phyloP scores from a whole-genome alignment of 1,140 invertebrate species.

The Oryzaephilus surinamensis region DNA sequence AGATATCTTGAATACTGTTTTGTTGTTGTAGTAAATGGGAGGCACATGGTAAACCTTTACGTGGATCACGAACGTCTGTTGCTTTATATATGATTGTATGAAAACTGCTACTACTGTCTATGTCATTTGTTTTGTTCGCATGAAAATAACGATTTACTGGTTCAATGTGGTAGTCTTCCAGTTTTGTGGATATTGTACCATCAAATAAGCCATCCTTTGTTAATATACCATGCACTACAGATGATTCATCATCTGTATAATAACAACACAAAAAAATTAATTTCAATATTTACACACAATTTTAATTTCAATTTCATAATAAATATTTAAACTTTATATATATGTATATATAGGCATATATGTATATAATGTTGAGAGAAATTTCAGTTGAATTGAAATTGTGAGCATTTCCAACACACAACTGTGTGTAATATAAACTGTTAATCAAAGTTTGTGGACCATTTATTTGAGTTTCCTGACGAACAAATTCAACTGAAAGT shows the following conservation, averaged over 20 bases:
- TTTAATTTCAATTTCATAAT: too few relatives aligned
- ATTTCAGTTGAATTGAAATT: too few relatives aligned
- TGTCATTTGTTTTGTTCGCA: slow-evolving; percentile 39
- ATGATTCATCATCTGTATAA: slow-evolving; percentile 73
- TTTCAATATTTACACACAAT: neutral
- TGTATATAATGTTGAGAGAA: too few relatives aligned
- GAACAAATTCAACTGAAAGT: too few relatives aligned
- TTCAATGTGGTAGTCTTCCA: slow-evolving; percentile 78
- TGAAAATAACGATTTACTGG: slow-evolving; percentile 62
- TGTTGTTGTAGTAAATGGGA: slow-evolving; percentile 49
- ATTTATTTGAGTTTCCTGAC: too few relatives aligned
- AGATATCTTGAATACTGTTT: slow-evolving; percentile 6
- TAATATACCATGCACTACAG: slow-evolving; percentile 74
- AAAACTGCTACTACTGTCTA: too few relatives aligned
- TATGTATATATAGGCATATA: too few relatives aligned
- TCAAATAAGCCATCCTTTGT: slow-evolving; percentile 82
- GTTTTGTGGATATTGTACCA: slow-evolving; percentile 65
- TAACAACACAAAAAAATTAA: slow-evolving; percentile 26
- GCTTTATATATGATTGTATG: slow-evolving; percentile 77
- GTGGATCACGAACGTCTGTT: slow-evolving; percentile 64
- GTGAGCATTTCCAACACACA: too few relatives aligned
- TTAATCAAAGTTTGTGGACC: too few relatives aligned
- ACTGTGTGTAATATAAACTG: too few relatives aligned
- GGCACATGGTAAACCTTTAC: slow-evolving; percentile 36
- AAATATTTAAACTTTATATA: too few relatives aligned